A percentile compares a stretch with the other conserved stretches of the same genome.
Evolutionary conservation across 2,888 invertebrate genomes (phyloP).

Genomic region (Ditylenchus weischeri): DNA sequence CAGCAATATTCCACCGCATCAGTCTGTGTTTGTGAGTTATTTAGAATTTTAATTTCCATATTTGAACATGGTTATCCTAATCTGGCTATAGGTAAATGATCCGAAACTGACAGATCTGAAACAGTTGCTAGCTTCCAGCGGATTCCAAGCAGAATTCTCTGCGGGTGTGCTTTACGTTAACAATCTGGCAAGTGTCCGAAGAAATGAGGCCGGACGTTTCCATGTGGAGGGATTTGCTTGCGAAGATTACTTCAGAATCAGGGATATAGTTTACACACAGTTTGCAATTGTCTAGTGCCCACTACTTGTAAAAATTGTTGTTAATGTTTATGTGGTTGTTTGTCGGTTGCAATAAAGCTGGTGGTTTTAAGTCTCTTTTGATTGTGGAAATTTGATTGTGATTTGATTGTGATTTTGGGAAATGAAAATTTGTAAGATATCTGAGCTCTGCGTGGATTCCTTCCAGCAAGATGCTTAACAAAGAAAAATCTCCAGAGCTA

Average conservation of each 20-base stretch:
- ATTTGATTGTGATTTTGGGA: too few relatives aligned
- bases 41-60: slow-evolving; percentile 59
- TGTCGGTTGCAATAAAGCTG: background rate
- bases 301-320: background rate
- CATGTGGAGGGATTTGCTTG: slow-evolving; percentile 88
- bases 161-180: slow-evolving; percentile 90
- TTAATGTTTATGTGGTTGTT: background rate
- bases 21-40: slow-evolving; percentile 71
- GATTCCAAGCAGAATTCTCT: slow-evolving; percentile 70
- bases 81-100: slow-evolving; percentile 68
- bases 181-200: slow-evolving; percentile 80
- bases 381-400: too few relatives aligned
- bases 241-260: slow-evolving; percentile 84
- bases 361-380: background rate
- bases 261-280: slow-evolving; percentile 87
- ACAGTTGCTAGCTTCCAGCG: slow-evolving; percentile 63
- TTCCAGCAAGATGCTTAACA: too few relatives aligned
- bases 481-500: too few relatives aligned
- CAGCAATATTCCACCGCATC: slow-evolving; percentile 59
- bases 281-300: slow-evolving; percentile 80
- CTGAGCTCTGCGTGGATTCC: too few relatives aligned
- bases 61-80: background rate
- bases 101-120: slow-evolving; percentile 87
- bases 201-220: slow-evolving; percentile 86
- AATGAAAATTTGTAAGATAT: too few relatives aligned